These are phyloP conservation scores for Zapus hudsonius DNA, from an alignment of 2,113 vertebrate genomes.

Conservation along the genomic window DNA sequence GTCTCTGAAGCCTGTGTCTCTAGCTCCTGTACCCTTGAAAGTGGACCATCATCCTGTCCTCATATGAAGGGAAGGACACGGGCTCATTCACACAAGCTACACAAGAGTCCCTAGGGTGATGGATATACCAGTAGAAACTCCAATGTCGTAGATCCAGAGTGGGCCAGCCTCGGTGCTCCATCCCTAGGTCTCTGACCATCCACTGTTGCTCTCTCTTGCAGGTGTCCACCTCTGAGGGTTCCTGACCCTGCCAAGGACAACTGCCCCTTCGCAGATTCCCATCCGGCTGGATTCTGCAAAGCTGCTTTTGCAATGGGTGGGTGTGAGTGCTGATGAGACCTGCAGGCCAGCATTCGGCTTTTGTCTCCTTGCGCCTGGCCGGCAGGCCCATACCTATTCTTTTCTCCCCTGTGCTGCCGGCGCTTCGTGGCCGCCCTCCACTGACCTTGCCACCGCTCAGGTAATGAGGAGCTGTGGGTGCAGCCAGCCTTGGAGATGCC, in stretches of 20 bases:
- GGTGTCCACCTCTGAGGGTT: constrained; percentile 76
- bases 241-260: constrained; percentile 74
- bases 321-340: constrained; percentile 93
- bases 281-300: constrained; percentile 84
- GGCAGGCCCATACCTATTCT: constrained; percentile 86
- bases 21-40: no score
- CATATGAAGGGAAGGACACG: neutral
- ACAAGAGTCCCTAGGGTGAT: neutral
- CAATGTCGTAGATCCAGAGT: rapidly evolving
- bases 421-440: constrained; percentile 46
- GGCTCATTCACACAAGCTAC: neutral
- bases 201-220: constrained; percentile 81
- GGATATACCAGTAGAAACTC: neutral
- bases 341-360: constrained; percentile 71
- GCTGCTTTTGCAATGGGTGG: constrained; percentile 93
- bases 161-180: neutral
- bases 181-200: constrained; percentile 61
- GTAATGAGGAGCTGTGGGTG: constrained; percentile 97
- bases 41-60: rapidly evolving
- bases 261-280: constrained; percentile 64
- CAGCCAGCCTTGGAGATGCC: constrained; percentile 99
- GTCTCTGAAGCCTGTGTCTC: neutral
- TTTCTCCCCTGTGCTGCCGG: constrained; percentile 86
- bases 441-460: constrained; percentile 88
- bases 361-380: constrained; percentile 76